Percentiles rank a stretch among this genome's conserved stretches.
These are phyloP conservation scores for Trachymyrmex cornetzi DNA, from an alignment of 1,140 invertebrate genomes.

Conservation along the genomic window DNA sequence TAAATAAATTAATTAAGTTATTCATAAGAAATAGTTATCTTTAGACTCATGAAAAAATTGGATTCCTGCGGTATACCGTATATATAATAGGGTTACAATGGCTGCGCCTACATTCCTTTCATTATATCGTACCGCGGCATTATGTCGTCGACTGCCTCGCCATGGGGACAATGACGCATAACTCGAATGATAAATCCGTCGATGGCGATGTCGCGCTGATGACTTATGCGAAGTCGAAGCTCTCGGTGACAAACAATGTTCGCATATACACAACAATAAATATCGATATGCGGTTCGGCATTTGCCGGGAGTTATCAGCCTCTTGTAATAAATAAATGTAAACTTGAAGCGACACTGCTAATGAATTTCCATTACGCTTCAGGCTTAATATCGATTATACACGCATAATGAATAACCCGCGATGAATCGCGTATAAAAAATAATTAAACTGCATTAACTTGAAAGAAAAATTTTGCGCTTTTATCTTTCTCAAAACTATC, in stretches of 20 bases:
- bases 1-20: not conserved
- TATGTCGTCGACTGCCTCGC: slow-evolving; percentile 57
- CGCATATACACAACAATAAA: slow-evolving; percentile 39
- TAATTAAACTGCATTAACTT: not conserved
- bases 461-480: not conserved
- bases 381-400: slow-evolving; percentile 9
- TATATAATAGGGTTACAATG: slow-evolving; percentile 43
- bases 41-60: not conserved
- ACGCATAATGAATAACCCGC: not conserved
- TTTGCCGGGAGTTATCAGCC: slow-evolving; percentile 47
- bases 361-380: slow-evolving; percentile 18
- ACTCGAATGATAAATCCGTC: slow-evolving; percentile 62
- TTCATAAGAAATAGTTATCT: not conserved
- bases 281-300: slow-evolving; percentile 52
- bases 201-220: slow-evolving; percentile 32
- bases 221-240: slow-evolving; percentile 43
- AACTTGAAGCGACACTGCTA: not conserved
- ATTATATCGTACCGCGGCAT: slow-evolving; percentile 60
- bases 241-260: slow-evolving; percentile 55
- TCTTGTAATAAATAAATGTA: slow-evolving; percentile 53
- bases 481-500: not conserved
- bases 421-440: not conserved
- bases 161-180: slow-evolving; percentile 58
- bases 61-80: not conserved
- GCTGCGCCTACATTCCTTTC: slow-evolving; percentile 53